Base-by-base conservation (phyloP, 2,113 vertebrate genomes). In the Elephas maximus region DNA sequence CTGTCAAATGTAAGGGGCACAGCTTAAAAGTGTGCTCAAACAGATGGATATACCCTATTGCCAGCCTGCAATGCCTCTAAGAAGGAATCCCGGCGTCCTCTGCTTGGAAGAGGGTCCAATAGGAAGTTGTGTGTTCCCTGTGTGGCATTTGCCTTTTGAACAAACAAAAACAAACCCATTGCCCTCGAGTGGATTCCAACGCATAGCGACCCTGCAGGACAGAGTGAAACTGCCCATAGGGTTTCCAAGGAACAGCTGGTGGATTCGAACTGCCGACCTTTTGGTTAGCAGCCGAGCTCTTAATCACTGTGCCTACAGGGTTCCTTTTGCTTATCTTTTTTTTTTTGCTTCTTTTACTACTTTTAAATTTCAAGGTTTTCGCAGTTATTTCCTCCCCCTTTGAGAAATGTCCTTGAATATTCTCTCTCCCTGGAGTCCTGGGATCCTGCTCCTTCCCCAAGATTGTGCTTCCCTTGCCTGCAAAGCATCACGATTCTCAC, bases 331-430 rank as follows among this genome's bases (percentile, higher is more conserved):
- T 57, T 37, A 37, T 37, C 48, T 48, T 48, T 48, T 48, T 48
- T 48, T 6, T 48, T 48, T 48, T 57, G 12, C 1, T 57, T 57
- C 51, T 57, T 57, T 57, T 18, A 48, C 65, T 89, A 33, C 41
- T 89, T 95, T 97, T 90, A 88, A 91, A 74, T 87, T 77, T 78
- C 77, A 91, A 79, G 77, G 71, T 93, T 91, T 91, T 90, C 57
- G 65, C 48, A 28, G 21, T 92, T 89, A 15, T 94, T 65, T 94
- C 74, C 23, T 51, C 18, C 24, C 14, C 6, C 8, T 94, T 90
- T 94, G 45, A 84, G 77, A 88, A 85, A n/a, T 94, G 4, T 71
- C 92, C 53, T 93, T 53, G 83, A 95, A 73, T 95, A 71, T 65
- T 84, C 77, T 93, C 7, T 93, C 18, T 80, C 44, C 30, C 37